Base-by-base conservation (phyloP, 2,113 vertebrate genomes). In the Chionis minor region DNA sequence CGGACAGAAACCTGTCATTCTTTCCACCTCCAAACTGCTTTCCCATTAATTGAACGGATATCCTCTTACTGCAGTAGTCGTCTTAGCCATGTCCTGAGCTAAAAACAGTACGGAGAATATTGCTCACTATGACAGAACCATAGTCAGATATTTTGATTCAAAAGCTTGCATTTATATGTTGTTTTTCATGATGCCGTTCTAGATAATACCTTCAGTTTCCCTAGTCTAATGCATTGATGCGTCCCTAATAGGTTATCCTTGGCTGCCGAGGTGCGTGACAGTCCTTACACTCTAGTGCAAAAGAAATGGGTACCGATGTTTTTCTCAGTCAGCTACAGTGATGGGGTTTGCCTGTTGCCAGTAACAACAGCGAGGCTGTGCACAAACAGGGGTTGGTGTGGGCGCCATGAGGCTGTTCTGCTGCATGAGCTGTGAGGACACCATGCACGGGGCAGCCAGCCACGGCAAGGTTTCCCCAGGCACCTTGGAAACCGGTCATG, bases 401-500 rank as follows among this genome's bases (percentile, higher is more conserved):
- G 54, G 6, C 0, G 0, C 14, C 40, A 0, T 24, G 12, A 26
- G 19, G 20, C 6, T 69, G 10, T 72, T 27, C 14, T 80, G 23
- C 12, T n/a, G 30, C 22, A 66, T 20, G 21, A 73, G 40, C 21
- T 70, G 8, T 11, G 12, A 52, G 14, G 17, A 18, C 27, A 69
- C 30, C 18, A 4, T 12, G 16, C 10, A 14, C 1, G 5, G 0
- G 2, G 21, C 23, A 28, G 16, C 52, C 54, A 44, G 23, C 6
- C 30, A 61, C 18, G 54, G 21, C 7, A 40, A 11, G 18, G 2
- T 19, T 65, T 22, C 3, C 14, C 5, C 13, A 52, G 21, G 16
- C 6, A 28, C 0, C 1, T 62, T 59, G 45, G 52, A 51, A 62
- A 74, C 0, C 6, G 10, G 7, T 12, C 28, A 12, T 3, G 14